phyloP scores from a whole-genome alignment of 2,113 vertebrate genomes.

The Cyphomyrus plagiostoma region DNA sequence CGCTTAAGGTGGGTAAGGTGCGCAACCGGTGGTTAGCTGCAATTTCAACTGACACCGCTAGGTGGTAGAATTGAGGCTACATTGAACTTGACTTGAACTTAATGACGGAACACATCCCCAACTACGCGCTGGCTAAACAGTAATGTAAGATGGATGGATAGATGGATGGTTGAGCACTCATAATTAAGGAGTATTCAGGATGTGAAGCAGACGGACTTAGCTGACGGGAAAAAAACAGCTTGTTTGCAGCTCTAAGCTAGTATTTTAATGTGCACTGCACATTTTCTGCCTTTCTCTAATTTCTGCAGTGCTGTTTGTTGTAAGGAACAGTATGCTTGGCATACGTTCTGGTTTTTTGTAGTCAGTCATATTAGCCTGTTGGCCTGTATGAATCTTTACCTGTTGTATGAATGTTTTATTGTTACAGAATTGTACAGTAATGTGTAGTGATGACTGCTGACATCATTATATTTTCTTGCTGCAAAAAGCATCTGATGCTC shows the following conservation, averaged over 20 bases:
- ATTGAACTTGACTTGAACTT: not conserved
- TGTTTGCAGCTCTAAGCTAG: not conserved
- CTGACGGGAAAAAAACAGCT: not conserved
- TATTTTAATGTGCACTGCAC: not conserved
- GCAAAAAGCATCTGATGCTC: not conserved
- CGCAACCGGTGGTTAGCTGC: not conserved
- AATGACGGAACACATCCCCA: not conserved
- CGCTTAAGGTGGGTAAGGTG: slow-evolving; percentile 77
- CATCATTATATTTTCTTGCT: not conserved
- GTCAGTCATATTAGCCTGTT: not conserved
- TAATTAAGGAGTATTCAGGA: not conserved
- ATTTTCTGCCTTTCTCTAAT: not conserved
- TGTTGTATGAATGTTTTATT: not conserved
- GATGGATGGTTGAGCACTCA: not conserved
- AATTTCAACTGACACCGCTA: not conserved
- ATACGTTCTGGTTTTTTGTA: not conserved
- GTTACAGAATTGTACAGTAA: not conserved
- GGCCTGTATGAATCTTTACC: not conserved
- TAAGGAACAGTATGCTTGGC: not conserved
- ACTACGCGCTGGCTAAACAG: not conserved
- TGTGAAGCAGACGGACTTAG: not conserved
- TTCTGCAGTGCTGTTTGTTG: not conserved
- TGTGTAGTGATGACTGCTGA: not conserved
- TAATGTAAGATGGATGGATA: not conserved
- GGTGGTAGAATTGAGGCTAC: not conserved